Base-by-base conservation (phyloP, 2,113 vertebrate species). In the Protobothrops flavoviridis region DNA sequence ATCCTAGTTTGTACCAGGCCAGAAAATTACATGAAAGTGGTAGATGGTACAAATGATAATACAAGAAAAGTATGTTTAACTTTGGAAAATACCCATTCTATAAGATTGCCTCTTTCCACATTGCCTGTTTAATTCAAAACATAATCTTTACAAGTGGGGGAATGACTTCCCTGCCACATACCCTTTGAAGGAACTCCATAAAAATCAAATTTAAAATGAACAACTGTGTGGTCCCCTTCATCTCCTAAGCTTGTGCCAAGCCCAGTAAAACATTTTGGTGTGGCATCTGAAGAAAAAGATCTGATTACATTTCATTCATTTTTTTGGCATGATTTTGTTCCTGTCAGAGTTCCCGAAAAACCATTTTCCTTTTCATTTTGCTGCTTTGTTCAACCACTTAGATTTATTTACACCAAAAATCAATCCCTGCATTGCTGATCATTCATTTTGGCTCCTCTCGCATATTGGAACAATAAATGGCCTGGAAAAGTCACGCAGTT, bases 301-400 rank as follows among this genome's bases (percentile, higher is more conserved):
- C 95, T 97, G 95, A 97, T 96, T 95, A 93, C 94, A 95, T 96
- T 95, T 96, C 94, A 95, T 95, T 97, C 95, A 55, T 95, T 96
- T 96, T 94, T 95, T 96, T 96, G 96, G 96, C 95, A 91, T 89
- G 95, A 94, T 93, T 93, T 95, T 95, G 93, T 96, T 97, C 95
- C 95, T 96, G 95, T 97, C 95, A 96, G 94, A 89, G 95, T 95
- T 61, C 91, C 88, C 0, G 12, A 96, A 97, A 97, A 97, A 96
- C 96, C 95, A 96, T 96, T 97, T 97, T 96, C 95, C 93, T 95
- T 96, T 97, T 96, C 69, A 93, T 96, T 96, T 95, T 93, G 43
- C 90, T 87, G 33, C 0, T 95, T 96, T 92, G 94, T 94, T 94
- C 94, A 91, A 94, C 94, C 95, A 95, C 93, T 96, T 96, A 92